phyloP scores from a whole-genome alignment of 2,113 vertebrate species.

The Ceyx melanurus region DNA sequence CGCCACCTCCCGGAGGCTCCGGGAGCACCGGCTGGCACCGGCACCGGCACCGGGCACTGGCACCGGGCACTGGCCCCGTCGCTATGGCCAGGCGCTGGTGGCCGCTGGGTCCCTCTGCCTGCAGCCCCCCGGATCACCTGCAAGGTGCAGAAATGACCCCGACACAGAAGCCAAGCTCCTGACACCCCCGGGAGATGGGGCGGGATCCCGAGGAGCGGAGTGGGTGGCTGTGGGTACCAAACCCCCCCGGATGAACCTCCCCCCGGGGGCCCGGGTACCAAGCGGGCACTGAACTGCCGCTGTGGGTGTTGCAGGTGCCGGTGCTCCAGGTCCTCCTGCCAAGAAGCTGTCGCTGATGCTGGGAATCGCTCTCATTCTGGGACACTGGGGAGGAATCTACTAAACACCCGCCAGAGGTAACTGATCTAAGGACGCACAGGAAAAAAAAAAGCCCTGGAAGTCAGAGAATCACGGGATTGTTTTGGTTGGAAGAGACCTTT shows the following conservation, averaged over 20 bases:
- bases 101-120: not conserved
- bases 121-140: not conserved
- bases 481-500: not conserved
- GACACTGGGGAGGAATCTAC: not conserved
- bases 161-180: not conserved
- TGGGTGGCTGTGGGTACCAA: rapidly evolving
- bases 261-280: no score
- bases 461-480: not conserved
- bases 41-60: not conserved
- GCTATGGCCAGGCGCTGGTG: not conserved
- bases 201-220: not conserved
- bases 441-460: not conserved
- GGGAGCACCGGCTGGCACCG: not conserved
- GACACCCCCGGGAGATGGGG: not conserved
- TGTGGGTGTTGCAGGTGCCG: not conserved
- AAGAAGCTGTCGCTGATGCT: not conserved
- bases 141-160: no score
- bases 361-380: not conserved
- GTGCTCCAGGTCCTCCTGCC: not conserved
- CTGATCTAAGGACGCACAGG: rapidly evolving
- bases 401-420: not conserved
- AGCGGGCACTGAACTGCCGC: rapidly evolving
- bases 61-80: not conserved
- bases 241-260: rapidly evolving
- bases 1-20: not conserved